A percentile compares a stretch with the other conserved stretches of the same genome.
Conservation (phyloP, 2,113 vertebrate genomes). For the Odobenus rosmarus region DNA sequence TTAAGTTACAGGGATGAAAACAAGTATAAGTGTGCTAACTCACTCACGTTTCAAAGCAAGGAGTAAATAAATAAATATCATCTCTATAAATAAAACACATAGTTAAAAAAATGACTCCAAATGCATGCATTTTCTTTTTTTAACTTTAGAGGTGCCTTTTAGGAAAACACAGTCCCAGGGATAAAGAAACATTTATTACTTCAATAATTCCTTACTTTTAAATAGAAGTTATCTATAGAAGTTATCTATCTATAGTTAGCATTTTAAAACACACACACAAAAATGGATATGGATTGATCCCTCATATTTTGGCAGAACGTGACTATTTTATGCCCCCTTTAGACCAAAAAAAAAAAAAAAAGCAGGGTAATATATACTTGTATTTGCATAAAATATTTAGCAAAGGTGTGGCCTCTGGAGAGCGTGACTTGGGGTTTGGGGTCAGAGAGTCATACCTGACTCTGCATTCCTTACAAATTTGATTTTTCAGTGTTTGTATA, state of each 20-base stretch:
- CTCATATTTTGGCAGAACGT: background rate
- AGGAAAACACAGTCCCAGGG: background rate
- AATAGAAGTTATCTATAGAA: background rate
- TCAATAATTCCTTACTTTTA: background rate
- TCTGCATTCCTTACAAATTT: background rate
- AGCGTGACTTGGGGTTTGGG: background rate
- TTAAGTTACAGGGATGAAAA: background rate
- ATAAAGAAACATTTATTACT: background rate
- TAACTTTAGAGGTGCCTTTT: background rate
- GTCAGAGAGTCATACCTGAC: background rate
- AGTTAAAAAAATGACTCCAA: background rate
- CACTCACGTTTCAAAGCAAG: background rate
- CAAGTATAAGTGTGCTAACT: background rate
- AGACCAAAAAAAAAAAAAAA: background rate
- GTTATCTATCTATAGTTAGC: background rate
- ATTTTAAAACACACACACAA: background rate
- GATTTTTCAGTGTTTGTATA: background rate
- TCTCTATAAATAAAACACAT: background rate
- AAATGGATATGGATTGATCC: background rate
- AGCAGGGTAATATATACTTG: background rate
- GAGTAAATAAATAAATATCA: background rate
- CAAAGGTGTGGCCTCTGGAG: background rate
- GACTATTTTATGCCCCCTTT: background rate
- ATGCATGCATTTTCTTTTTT: background rate
- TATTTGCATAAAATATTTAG: background rate